Evolutionary conservation across 2,113 vertebrate genomes (phyloP), one percentile per base, ranked within the genome.

Genomic region (Hippocampus comes): DNA sequence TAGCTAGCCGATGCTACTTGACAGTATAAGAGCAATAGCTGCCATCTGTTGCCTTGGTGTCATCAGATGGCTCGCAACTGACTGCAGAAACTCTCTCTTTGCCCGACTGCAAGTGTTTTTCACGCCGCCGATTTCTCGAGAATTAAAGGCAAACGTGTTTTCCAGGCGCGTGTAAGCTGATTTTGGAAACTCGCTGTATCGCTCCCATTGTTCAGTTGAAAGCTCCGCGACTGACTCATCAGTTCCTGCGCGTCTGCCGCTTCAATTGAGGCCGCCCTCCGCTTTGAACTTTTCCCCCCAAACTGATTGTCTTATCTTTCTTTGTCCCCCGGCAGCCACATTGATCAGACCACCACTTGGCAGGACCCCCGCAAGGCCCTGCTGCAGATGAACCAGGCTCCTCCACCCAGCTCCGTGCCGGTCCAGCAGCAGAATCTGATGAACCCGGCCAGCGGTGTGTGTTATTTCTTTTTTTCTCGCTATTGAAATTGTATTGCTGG

Each of bases 321-420:
- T 5, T 10, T 84, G 41, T 89, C 84, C 92, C 65, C 25, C 77
- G 71, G 17, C 81, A 99, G 96, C 89, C 97, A 99, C 89, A 94
- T 97, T 34, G 96, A 99, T 89, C 96, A 99, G 90, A 95, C 96
- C 38, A 99, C 97, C 79, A 99, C 97, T 82, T 99, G 97, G 97
- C 96, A 96, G 81, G 96, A 99, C 84, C 97, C 97, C 72, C 93
- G 97, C 78, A 99, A 99, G 90, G 91, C 96, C 70, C 93, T 99
- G 88, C 94, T 98, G 48, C 96, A 97, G 91, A 93, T 97, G 92
- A 98, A 94, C 48, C 94, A 95, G 76, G 82, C 94, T 2, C 80
- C 95, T 25, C 94, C 96, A 7, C 86, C 95, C 80, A 97, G 93
- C 63, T 94, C 95, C 21, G 89, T 90, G 67, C 94, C 95, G 0